These are phyloP conservation scores for Tetrapedia diversipes DNA, from an alignment of 2,888 invertebrate species.

Conservation along the genomic window DNA sequence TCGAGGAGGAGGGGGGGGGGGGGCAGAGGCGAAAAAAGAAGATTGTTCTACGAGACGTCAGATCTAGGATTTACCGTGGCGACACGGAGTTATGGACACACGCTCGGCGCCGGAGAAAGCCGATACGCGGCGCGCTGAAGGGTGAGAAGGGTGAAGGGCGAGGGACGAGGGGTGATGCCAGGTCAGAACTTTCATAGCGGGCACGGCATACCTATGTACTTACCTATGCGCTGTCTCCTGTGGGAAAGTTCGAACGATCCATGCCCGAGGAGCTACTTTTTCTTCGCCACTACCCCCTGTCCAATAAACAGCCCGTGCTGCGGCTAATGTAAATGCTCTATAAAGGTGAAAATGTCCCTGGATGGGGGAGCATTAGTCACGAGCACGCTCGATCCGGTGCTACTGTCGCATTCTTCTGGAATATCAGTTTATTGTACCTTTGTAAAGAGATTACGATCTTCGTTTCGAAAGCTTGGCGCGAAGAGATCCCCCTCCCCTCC, in stretches of 20 bases:
- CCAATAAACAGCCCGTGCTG: constrained; percentile 52
- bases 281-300: constrained; percentile 8
- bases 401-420: neutral
- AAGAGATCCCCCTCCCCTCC: constrained; percentile 15
- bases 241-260: constrained; percentile 62
- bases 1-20: no score
- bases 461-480: neutral
- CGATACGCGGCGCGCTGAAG: constrained; percentile 5
- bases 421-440: constrained; percentile 40
- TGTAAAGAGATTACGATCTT: neutral
- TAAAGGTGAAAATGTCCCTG: constrained; percentile 26
- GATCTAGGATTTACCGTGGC: constrained; percentile 54
- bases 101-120: constrained; percentile 22
- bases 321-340: neutral
- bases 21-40: constrained; percentile 46
- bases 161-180: constrained; percentile 1
- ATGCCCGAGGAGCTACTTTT: neutral
- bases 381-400: neutral
- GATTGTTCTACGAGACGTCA: constrained; percentile 54
- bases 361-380: constrained; percentile 27
- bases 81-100: constrained; percentile 27
- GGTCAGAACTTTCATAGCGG: constrained; percentile 36
- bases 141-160: neutral
- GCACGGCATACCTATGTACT: no score
- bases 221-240: constrained; percentile 43